Conservation (phyloP, 2,888 invertebrate species). For the Phorcus lineatus region DNA sequence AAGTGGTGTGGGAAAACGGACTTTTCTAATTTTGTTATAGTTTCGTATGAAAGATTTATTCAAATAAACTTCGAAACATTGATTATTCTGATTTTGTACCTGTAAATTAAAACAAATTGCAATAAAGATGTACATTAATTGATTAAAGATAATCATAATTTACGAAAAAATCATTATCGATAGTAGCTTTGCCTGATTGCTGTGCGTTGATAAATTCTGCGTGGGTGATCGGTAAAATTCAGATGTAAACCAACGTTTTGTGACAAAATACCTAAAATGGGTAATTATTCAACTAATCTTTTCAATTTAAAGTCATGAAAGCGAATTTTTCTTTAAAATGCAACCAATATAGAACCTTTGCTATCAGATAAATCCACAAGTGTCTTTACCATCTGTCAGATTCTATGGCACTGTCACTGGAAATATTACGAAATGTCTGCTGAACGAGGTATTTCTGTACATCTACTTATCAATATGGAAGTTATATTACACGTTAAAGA, state of each 20-base stretch:
- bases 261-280: background rate
- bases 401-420: too few relatives aligned
- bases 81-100: background rate
- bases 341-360: too few relatives aligned
- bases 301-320: too few relatives aligned
- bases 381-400: too few relatives aligned
- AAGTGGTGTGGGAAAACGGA: too few relatives aligned
- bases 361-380: too few relatives aligned
- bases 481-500: too few relatives aligned
- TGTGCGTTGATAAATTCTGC: conserved; percentile 13
- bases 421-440: too few relatives aligned
- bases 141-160: background rate
- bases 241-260: background rate
- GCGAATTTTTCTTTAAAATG: too few relatives aligned
- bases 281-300: background rate
- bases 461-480: too few relatives aligned
- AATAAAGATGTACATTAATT: background rate
- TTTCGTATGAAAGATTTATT: background rate
- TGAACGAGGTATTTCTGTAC: too few relatives aligned
- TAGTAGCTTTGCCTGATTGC: conserved; percentile 9
- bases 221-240: conserved; percentile 6
- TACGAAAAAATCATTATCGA: conserved; percentile 1
- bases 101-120: background rate
- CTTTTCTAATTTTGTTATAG: background rate
- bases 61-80: background rate